Conservation (phyloP, 2,113 vertebrate genomes). For the Grallaria varia region DNA sequence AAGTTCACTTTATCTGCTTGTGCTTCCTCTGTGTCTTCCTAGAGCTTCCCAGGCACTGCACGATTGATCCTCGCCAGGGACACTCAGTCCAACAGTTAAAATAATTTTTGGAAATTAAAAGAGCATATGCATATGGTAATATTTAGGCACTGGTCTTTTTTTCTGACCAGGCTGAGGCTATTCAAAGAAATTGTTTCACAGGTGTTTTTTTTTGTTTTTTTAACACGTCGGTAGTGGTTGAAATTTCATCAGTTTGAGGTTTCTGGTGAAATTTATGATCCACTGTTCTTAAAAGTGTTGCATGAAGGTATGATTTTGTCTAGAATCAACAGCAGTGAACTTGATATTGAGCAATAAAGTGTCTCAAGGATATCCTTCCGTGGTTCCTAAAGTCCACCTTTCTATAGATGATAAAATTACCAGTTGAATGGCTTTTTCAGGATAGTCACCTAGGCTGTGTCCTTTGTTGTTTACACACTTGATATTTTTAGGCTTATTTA, state of each 20-base stretch:
- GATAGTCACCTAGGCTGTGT: background rate
- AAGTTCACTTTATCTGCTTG: background rate
- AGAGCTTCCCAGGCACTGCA: background rate
- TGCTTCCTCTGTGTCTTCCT: background rate
- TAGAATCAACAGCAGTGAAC: background rate
- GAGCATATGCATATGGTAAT: accelerated
- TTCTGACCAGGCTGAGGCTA: background rate
- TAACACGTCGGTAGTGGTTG: background rate
- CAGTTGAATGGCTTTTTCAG: background rate
- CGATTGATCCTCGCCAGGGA: background rate
- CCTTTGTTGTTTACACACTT: background rate
- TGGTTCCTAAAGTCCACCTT: background rate
- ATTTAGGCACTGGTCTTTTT: background rate
- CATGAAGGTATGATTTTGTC: background rate
- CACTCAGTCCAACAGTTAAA: background rate
- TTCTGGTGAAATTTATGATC: background rate
- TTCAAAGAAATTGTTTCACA: background rate
- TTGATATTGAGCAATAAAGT: background rate
- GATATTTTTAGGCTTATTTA: background rate
- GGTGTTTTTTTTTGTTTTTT: background rate
- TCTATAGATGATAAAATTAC: background rate
- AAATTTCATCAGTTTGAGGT: background rate
- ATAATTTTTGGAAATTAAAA: background rate
- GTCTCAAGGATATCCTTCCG: background rate
- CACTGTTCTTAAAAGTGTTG: background rate